Conservation (phyloP, 2,797 vertebrate species). For the Nannoperca australis region DNA sequence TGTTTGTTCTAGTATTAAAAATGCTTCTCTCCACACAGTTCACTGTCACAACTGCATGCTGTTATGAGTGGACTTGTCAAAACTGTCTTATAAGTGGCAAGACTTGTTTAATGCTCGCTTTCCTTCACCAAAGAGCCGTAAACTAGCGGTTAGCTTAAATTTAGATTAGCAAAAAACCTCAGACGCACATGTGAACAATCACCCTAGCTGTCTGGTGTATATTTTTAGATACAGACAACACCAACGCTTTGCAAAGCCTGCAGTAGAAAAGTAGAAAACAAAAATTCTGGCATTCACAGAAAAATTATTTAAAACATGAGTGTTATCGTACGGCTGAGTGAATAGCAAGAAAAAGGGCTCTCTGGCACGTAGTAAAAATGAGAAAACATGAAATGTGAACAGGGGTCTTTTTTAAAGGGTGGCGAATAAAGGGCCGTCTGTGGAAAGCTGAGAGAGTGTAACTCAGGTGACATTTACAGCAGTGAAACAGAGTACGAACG, state of each 20-base stretch:
- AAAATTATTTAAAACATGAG: constrained; percentile 23
- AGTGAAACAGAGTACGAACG: constrained; percentile 70
- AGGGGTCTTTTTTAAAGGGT: constrained; percentile 63
- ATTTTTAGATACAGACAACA: constrained; percentile 16
- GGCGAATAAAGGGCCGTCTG: constrained; percentile 72
- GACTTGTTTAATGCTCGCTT: constrained; percentile 25
- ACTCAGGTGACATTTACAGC: constrained; percentile 86
- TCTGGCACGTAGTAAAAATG: constrained; percentile 73
- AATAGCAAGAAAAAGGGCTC: constrained; percentile 55
- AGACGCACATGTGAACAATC: constrained; percentile 30
- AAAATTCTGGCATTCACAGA: constrained; percentile 41
- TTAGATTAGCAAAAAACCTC: constrained; percentile 35
- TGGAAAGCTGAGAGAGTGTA: constrained; percentile 66
- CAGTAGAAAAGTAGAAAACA: constrained; percentile 23
- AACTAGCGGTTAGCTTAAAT: constrained; percentile 28
- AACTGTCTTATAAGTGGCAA: constrained; percentile 11
- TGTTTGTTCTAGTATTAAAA: constrained; percentile 1
- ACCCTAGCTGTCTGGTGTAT: not conserved
- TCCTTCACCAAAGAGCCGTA: constrained; percentile 37
- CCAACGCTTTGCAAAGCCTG: not conserved
- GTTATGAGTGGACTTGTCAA: constrained; percentile 12
- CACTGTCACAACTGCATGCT: constrained; percentile 26
- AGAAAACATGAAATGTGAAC: constrained; percentile 78
- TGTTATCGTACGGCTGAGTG: constrained; percentile 47
- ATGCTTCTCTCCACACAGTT: constrained; percentile 7